Evolutionary conservation across 2,888 invertebrate species (phyloP).

Genomic region (Eupithecia insigniata): DNA sequence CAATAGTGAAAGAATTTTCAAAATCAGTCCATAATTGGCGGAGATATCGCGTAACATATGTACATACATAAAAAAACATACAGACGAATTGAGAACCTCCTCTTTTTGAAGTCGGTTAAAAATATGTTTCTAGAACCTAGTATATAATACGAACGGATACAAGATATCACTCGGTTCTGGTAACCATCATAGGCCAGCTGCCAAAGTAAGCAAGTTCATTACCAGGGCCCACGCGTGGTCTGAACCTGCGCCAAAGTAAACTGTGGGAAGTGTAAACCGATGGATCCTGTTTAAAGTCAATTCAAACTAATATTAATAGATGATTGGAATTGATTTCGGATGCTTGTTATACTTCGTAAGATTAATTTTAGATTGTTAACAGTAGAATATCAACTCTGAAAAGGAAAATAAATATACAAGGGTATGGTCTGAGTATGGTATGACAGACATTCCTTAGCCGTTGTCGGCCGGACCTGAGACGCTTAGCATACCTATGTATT

Average conservation of each 20-base stretch:
- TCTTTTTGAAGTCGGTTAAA: too few species aligned
- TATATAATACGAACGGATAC: not conserved
- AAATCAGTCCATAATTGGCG: too few species aligned
- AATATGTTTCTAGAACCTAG: not conserved
- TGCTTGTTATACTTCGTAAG: not conserved
- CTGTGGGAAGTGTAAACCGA: not conserved
- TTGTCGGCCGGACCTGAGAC: too few species aligned
- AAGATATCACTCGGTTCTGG: slow-evolving; percentile 7
- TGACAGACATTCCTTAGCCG: too few species aligned
- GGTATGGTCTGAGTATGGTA: too few species aligned
- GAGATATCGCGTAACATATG: too few species aligned
- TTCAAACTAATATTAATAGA: slow-evolving; percentile 18
- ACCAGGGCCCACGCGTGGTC: not conserved
- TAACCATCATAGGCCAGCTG: slow-evolving; percentile 5
- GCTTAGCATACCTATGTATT: too few species aligned
- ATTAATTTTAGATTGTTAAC: not conserved
- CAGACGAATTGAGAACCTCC: too few species aligned
- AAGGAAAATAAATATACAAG: not conserved
- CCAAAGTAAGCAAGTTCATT: slow-evolving; percentile 25
- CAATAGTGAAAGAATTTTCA: too few species aligned
- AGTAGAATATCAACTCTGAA: not conserved
- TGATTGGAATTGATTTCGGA: not conserved
- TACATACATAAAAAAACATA: too few species aligned
- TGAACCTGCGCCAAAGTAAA: slow-evolving; percentile 22
- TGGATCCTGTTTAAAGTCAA: slow-evolving; percentile 14